phyloP scores from a whole-genome alignment of 2,113 vertebrate genomes.

The Nannospalax galili region DNA sequence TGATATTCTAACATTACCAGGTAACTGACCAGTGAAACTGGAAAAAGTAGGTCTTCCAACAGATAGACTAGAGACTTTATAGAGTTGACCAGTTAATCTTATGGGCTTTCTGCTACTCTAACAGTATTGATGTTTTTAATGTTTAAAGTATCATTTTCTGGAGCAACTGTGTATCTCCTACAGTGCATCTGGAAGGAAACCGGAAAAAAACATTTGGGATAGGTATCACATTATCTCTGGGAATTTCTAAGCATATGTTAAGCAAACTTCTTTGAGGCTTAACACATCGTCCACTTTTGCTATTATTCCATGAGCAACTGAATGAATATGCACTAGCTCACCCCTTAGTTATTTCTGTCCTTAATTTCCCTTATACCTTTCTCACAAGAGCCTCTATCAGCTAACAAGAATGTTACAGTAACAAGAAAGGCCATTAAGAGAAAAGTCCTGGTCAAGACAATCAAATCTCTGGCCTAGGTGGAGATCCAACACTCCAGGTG shows the following conservation, averaged over 20 bases:
- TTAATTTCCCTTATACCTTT: neutral
- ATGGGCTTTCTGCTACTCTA: too few species aligned
- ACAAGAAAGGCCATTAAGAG: too few species aligned
- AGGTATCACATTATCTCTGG: neutral
- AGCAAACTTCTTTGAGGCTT: neutral
- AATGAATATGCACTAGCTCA: neutral
- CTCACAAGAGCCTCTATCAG: neutral
- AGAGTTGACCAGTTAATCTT: too few species aligned
- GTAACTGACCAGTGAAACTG: too few species aligned
- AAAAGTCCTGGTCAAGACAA: too few species aligned
- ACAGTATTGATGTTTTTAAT: neutral
- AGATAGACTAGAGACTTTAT: too few species aligned
- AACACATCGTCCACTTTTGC: neutral
- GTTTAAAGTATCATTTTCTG: neutral
- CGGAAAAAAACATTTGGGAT: neutral
- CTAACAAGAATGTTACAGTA: neutral
- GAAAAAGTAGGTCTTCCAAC: too few species aligned
- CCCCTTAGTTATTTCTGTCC: neutral
- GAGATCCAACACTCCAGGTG: too few species aligned
- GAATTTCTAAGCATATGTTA: neutral
- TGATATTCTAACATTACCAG: too few species aligned
- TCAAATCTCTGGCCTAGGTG: too few species aligned
- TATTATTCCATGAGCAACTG: neutral
- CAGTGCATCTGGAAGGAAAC: neutral
- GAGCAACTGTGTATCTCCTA: neutral